These are phyloP conservation scores for Mormyrus iriodes DNA, from an alignment of 2,113 vertebrate species.

Conservation along the genomic window DNA sequence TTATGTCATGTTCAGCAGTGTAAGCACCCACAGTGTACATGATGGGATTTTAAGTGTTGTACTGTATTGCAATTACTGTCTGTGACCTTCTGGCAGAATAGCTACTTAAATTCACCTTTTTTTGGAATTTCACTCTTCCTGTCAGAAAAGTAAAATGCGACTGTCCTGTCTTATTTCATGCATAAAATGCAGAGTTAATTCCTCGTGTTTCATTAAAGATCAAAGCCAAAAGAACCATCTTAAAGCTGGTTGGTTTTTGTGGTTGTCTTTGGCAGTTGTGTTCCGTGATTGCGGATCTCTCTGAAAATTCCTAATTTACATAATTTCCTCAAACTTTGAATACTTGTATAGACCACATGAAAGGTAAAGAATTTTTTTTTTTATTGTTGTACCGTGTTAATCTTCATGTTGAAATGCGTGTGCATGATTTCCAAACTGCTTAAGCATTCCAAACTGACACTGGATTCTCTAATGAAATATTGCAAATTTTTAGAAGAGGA, in stretches of 20 bases:
- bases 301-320: background rate
- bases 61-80: conserved; percentile 14
- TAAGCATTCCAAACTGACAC: background rate
- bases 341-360: background rate
- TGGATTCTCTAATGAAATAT: background rate
- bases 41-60: background rate
- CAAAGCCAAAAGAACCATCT: background rate
- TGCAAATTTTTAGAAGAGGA: background rate
- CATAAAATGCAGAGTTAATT: background rate
- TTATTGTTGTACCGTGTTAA: background rate
- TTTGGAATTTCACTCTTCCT: background rate
- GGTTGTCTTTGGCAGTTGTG: background rate
- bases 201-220: background rate
- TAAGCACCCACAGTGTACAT: background rate
- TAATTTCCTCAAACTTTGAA: background rate
- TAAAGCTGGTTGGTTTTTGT: background rate
- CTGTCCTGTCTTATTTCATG: background rate
- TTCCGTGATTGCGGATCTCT: background rate
- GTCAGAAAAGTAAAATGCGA: background rate
- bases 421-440: background rate
- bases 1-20: background rate
- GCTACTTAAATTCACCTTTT: background rate
- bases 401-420: background rate
- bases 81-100: background rate
- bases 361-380: background rate